Evolutionary conservation across 2,888 invertebrate genomes (phyloP).

Genomic region (Drosophila dives): DNA sequence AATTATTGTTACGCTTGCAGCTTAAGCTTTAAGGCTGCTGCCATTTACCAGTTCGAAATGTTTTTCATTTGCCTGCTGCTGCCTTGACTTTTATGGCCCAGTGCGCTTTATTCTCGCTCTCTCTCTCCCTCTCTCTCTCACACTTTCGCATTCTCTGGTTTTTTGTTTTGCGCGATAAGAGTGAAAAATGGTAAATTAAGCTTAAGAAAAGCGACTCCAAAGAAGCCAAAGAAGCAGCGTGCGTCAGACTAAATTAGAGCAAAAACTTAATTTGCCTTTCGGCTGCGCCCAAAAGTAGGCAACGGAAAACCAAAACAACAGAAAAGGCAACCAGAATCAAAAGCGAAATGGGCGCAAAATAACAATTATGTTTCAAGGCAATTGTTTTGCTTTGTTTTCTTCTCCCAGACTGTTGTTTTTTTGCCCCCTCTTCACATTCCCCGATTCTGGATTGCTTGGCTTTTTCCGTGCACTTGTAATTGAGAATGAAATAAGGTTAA

Average conservation of each 20-base stretch:
- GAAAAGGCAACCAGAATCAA: slow-evolving; percentile 57
- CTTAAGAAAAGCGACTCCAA: slow-evolving; percentile 61
- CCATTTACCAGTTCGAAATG: slow-evolving; percentile 44
- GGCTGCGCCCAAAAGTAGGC: slow-evolving; percentile 72
- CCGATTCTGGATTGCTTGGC: slow-evolving; percentile 33
- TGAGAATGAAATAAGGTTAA: slow-evolving; percentile 80
- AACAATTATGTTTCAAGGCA: slow-evolving; percentile 82
- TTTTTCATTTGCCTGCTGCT: slow-evolving; percentile 20
- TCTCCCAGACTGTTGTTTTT: slow-evolving; percentile 18
- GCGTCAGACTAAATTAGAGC: slow-evolving; percentile 80
- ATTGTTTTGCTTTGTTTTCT: slow-evolving; percentile 75
- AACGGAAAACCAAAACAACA: slow-evolving; percentile 24
- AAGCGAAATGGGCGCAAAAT: slow-evolving; percentile 74
- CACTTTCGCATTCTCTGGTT: slow-evolving; percentile 6
- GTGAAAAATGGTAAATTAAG: slow-evolving; percentile 81
- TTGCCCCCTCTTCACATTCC: slow-evolving; percentile 29
- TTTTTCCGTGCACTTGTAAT: slow-evolving; percentile 70
- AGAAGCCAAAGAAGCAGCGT: slow-evolving; percentile 57
- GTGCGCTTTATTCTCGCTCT: slow-evolving; percentile 8
- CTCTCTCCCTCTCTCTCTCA: slow-evolving; percentile 2
- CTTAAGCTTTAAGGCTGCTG: slow-evolving; percentile 74
- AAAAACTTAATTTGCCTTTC: slow-evolving; percentile 80
- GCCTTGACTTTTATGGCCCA: slow-evolving; percentile 73
- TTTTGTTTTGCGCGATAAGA: slow-evolving; percentile 66
- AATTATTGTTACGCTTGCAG: slow-evolving; percentile 78